These are phyloP conservation scores for Phortica magna DNA, from an alignment of 2,888 invertebrate genomes.

Conservation along the genomic window DNA sequence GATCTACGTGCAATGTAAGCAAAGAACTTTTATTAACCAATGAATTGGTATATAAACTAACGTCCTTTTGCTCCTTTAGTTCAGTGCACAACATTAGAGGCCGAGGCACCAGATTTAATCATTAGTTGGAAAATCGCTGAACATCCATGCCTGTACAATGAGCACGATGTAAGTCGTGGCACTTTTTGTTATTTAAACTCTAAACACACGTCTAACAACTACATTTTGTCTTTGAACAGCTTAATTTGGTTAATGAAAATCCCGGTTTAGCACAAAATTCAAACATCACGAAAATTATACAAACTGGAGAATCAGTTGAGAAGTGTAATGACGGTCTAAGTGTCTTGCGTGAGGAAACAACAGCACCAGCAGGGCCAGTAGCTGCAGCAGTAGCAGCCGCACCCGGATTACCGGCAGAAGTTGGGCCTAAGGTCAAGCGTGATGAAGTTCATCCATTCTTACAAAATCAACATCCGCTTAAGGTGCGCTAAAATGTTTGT, in stretches of 20 bases:
- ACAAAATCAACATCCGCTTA: constrained; percentile 61
- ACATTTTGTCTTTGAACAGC: constrained; percentile 36
- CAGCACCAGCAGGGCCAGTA: background rate
- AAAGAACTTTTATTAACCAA: constrained; percentile 1
- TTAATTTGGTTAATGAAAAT: constrained; percentile 50
- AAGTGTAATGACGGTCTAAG: constrained; percentile 52
- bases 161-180: constrained; percentile 58
- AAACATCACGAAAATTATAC: constrained; percentile 51
- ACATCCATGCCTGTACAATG: constrained; percentile 81
- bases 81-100: constrained; percentile 77
- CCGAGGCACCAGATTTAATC: constrained; percentile 73
- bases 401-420: constrained; percentile 18
- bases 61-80: constrained; percentile 69
- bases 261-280: constrained; percentile 46
- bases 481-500: constrained; percentile 52
- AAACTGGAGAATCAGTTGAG: constrained; percentile 42
- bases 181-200: constrained; percentile 3
- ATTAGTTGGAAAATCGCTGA: constrained; percentile 80
- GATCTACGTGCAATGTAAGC: constrained; percentile 84
- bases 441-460: constrained; percentile 51
- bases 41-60: constrained; percentile 49
- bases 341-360: constrained; percentile 31
- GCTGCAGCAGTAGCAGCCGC: background rate
- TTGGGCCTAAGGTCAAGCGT: constrained; percentile 34
- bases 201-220: background rate